Evolutionary conservation across 2,888 invertebrate genomes (phyloP).

Genomic region (Lymantria monacha): DNA sequence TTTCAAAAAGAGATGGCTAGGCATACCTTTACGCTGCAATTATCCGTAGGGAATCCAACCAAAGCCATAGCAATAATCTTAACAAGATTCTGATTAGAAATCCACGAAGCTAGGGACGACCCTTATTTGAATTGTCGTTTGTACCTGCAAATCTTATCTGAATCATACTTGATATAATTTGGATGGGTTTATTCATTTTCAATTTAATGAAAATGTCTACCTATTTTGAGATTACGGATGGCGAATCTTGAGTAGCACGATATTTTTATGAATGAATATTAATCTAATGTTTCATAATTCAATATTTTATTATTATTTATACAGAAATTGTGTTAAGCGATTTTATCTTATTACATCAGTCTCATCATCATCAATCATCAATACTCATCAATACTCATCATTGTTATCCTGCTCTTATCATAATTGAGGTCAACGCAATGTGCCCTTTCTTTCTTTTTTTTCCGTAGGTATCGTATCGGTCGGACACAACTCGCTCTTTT

Average conservation of each 20-base stretch:
- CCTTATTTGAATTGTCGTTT: constrained; percentile 38
- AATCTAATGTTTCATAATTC: no score
- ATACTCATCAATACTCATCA: no score
- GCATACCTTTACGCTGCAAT: constrained; percentile 30
- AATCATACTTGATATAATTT: constrained; percentile 41
- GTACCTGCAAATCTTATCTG: constrained; percentile 38
- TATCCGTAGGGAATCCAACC: constrained; percentile 35
- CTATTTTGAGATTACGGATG: constrained; percentile 27
- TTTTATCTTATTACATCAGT: no score
- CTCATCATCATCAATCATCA: no score
- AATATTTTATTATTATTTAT: no score
- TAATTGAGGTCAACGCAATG: no score
- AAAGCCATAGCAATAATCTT: constrained; percentile 38
- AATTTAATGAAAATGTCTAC: constrained; percentile 35
- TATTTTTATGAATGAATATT: constrained; percentile 12
- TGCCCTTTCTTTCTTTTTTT: no score
- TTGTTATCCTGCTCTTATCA: no score
- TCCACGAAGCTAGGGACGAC: constrained; percentile 28
- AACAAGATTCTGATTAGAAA: constrained; percentile 45
- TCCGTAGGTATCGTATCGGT: no score
- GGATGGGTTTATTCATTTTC: constrained; percentile 39
- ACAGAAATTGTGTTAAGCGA: no score
- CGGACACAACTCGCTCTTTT: no score
- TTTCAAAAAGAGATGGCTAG: constrained; percentile 35
- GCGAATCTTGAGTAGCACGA: constrained; percentile 18